A percentile compares a stretch with the other conserved stretches of the same genome.
These are phyloP conservation scores for Meleagris gallopavo DNA, from an alignment of 2,113 vertebrate genomes.

Conservation along the genomic window DNA sequence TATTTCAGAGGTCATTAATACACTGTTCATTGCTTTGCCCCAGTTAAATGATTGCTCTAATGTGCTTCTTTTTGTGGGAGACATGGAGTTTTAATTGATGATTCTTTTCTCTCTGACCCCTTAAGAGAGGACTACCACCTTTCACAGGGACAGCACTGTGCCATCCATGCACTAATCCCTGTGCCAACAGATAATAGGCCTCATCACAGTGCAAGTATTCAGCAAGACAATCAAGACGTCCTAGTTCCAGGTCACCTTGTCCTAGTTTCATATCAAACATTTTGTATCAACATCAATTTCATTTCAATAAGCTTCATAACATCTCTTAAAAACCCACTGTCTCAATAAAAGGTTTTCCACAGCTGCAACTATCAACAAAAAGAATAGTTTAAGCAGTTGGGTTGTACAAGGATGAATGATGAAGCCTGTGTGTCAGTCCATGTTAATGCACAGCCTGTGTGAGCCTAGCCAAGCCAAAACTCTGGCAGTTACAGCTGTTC, in stretches of 20 bases:
- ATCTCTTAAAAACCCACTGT: not conserved
- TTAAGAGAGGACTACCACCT: not conserved
- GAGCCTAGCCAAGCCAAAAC: not conserved
- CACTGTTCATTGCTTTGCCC: not conserved
- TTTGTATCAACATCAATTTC: not conserved
- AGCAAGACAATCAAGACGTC: not conserved
- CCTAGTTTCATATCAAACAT: not conserved
- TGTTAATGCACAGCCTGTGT: accelerated
- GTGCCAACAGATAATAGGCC: not conserved
- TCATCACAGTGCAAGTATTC: not conserved
- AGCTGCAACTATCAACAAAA: not conserved
- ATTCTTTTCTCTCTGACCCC: not conserved
- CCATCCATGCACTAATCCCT: not conserved
- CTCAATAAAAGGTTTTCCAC: not conserved
- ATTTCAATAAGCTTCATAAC: not conserved
- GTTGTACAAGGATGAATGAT: not conserved
- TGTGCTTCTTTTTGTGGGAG: not conserved
- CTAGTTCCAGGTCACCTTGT: conserved; percentile 6
- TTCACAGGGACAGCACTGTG: not conserved
- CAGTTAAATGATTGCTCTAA: not conserved
- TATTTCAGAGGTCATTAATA: not conserved
- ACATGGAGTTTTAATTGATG: not conserved
- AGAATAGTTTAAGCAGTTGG: not conserved
- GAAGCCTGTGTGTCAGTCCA: not conserved
- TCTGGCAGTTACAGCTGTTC: not conserved